These are phyloP conservation scores for Dryobotodes eremita DNA, from an alignment of 2,888 invertebrate genomes.

Conservation along the genomic window DNA sequence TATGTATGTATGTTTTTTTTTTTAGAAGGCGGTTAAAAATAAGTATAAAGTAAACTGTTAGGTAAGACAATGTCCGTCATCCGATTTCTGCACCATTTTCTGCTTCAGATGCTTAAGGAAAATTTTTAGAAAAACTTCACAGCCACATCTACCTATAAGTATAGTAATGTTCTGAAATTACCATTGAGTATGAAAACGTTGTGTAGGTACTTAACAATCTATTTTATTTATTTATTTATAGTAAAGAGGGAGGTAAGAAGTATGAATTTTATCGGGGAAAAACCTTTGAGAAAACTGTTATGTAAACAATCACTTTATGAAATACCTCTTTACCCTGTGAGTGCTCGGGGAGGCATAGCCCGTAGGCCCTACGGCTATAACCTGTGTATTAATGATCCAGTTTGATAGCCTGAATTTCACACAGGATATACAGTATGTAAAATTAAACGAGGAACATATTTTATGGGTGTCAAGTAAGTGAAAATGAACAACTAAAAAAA, in stretches of 20 bases:
- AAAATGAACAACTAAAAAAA: background rate
- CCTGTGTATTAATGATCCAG: background rate
- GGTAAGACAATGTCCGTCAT: background rate
- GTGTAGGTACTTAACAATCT: background rate
- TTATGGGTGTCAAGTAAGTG: too few species aligned
- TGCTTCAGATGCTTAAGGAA: background rate
- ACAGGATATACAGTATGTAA: background rate
- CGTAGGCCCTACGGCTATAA: background rate
- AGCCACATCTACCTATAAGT: background rate
- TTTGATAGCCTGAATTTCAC: too few species aligned
- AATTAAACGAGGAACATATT: background rate
- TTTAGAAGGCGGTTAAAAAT: too few species aligned
- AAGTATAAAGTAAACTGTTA: background rate
- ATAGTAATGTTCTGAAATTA: slow-evolving; percentile 4
- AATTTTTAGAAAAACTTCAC: background rate
- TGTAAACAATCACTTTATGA: background rate
- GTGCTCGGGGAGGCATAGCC: background rate
- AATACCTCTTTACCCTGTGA: background rate
- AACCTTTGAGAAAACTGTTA: background rate
- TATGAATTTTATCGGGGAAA: background rate
- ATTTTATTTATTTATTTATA: background rate
- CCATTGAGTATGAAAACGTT: slow-evolving; percentile 2
- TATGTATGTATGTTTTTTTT: too few species aligned
- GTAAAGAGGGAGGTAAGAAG: background rate
- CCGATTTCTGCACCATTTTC: background rate